A percentile compares a stretch with the other conserved stretches of the same genome.
Evolutionary conservation across 1,140 invertebrate species (phyloP).

Genomic region (Drosophila navojoa): DNA sequence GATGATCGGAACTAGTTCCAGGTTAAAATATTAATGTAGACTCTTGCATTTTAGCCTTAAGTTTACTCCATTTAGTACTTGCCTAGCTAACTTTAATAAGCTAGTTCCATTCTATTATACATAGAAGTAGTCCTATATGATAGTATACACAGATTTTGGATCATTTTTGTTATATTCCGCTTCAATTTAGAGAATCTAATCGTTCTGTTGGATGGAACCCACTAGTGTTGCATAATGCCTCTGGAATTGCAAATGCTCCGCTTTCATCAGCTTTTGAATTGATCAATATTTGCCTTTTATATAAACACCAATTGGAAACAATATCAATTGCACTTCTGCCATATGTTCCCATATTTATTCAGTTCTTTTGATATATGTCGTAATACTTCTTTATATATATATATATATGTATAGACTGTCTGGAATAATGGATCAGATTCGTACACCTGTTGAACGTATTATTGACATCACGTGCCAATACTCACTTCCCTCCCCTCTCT

Average conservation of each 20-base stretch:
- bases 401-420: not conserved
- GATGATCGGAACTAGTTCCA: too few relatives aligned
- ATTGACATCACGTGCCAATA: not conserved
- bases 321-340: not conserved
- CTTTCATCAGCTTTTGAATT: not conserved
- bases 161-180: too few relatives aligned
- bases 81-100: not conserved
- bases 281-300: conserved; percentile 1
- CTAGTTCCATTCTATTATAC: not conserved
- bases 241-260: not conserved
- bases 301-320: not conserved
- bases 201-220: too few relatives aligned
- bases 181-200: too few relatives aligned
- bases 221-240: not conserved
- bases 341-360: not conserved
- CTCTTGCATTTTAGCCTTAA: too few relatives aligned
- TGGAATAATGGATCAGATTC: not conserved
- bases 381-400: not conserved
- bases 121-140: too few relatives aligned
- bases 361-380: not conserved
- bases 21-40: too few relatives aligned
- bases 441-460: not conserved
- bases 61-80: too few relatives aligned
- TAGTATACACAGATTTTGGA: too few relatives aligned
- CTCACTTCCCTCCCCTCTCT: not conserved